These are phyloP conservation scores for Sinocyclocheilus anshuiensis DNA, from an alignment of 2,113 vertebrate species.

Conservation along the genomic window DNA sequence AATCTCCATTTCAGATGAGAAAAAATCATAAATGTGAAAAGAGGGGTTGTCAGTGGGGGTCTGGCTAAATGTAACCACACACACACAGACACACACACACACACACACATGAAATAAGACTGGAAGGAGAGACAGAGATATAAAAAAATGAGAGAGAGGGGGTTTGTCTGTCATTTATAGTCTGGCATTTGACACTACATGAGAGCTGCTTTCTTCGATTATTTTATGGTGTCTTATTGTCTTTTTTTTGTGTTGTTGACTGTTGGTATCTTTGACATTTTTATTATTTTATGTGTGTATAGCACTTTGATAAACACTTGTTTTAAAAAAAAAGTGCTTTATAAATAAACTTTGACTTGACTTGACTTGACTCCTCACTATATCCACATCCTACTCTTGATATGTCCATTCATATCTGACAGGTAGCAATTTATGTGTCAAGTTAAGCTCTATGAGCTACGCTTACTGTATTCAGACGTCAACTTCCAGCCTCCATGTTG, in stretches of 20 bases:
- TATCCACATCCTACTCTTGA: neutral
- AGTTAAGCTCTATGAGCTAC: neutral
- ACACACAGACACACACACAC: slow-evolving; percentile 23
- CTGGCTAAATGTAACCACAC: slow-evolving; percentile 44
- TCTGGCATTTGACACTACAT: no score
- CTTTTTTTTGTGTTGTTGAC: no score
- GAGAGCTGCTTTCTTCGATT: no score
- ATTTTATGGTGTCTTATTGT: no score
- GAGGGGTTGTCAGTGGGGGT: slow-evolving; percentile 1
- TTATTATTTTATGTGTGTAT: no score
- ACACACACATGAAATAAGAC: slow-evolving; percentile 22
- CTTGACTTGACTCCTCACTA: neutral
- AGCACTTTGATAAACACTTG: no score
- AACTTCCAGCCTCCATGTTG: neutral
- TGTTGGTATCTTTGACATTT: no score
- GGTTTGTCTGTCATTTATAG: slow-evolving; percentile 16
- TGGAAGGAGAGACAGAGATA: neutral
- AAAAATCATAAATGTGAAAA: slow-evolving; percentile 4
- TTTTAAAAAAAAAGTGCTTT: no score
- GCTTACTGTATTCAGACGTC: neutral
- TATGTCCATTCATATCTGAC: neutral
- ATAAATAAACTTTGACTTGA: no score
- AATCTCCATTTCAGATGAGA: slow-evolving; percentile 29
- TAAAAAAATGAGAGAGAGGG: slow-evolving; percentile 38
- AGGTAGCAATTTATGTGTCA: slow-evolving; percentile 24